Evolutionary conservation across 2,888 invertebrate genomes (phyloP).

Genomic region (Hypselothyrea guttata): DNA sequence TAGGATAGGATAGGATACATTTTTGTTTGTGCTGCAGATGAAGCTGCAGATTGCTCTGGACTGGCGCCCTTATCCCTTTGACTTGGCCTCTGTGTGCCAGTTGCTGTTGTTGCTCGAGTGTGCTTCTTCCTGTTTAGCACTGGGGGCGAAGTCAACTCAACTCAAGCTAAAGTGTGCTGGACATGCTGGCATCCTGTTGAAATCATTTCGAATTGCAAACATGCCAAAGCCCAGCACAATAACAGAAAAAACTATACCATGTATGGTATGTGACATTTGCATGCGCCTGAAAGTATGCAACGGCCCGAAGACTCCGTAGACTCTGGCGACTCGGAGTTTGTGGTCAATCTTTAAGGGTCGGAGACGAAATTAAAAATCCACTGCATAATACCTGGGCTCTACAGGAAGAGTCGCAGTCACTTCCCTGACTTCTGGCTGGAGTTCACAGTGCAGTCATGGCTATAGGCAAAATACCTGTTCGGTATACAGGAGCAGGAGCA

Average conservation of each 20-base stretch:
- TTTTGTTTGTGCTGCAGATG: slow-evolving; percentile 56
- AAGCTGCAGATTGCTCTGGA: slow-evolving; percentile 46
- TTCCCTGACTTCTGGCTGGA: background rate
- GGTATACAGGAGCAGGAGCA: background rate
- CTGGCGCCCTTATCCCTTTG: slow-evolving; percentile 44
- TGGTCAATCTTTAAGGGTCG: slow-evolving; percentile 47
- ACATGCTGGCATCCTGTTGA: slow-evolving; percentile 71
- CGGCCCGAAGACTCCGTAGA: slow-evolving; percentile 34
- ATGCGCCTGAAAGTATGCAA: slow-evolving; percentile 72
- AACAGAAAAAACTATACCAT: slow-evolving; percentile 25
- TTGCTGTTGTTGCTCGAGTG: slow-evolving; percentile 33
- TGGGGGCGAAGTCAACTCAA: slow-evolving; percentile 51
- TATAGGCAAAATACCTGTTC: no score
- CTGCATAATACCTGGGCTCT: slow-evolving; percentile 44
- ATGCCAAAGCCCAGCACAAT: slow-evolving; percentile 48
- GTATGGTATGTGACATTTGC: slow-evolving; percentile 68
- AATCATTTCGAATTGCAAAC: slow-evolving; percentile 76
- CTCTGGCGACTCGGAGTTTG: slow-evolving; percentile 26
- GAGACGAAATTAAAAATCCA: slow-evolving; percentile 52
- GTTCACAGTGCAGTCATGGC: no score
- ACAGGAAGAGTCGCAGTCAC: slow-evolving; percentile 24
- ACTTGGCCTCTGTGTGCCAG: slow-evolving; percentile 36
- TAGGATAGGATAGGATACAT: slow-evolving; percentile 46
- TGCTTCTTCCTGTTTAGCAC: slow-evolving; percentile 63
- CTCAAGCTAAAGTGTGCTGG: slow-evolving; percentile 67